phyloP scores from a whole-genome alignment of 2,113 vertebrate species.

The Onychostoma macrolepis region DNA sequence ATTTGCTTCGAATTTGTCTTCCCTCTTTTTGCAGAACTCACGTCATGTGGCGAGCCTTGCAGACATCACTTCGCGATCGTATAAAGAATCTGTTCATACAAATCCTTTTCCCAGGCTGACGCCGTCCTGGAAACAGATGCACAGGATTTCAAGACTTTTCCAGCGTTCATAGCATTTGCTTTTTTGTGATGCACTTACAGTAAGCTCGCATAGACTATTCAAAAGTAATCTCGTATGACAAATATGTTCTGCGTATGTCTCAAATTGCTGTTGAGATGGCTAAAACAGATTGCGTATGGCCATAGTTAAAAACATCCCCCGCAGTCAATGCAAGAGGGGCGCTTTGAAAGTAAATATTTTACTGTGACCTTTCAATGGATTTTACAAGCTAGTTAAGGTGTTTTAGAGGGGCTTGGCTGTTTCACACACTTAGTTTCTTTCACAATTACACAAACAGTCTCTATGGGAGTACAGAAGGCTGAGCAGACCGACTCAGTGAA shows the following conservation, averaged over 20 bases:
- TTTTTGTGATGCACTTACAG: neutral
- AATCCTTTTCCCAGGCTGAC: constrained; percentile 34
- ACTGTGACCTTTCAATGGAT: constrained; percentile 43
- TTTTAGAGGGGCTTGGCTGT: constrained; percentile 48
- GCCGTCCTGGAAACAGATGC: constrained; percentile 34
- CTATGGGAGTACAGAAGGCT: constrained; percentile 23
- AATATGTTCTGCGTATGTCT: constrained; percentile 16
- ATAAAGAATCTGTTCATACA: constrained; percentile 12
- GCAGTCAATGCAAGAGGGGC: constrained; percentile 18
- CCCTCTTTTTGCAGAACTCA: neutral
- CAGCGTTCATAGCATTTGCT: neutral
- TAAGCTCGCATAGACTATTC: neutral
- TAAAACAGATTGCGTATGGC: constrained; percentile 50
- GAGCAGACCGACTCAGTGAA: constrained; percentile 21
- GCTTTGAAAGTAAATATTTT: constrained; percentile 50
- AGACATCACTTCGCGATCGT: constrained; percentile 3
- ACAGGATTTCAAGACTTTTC: constrained; percentile 20
- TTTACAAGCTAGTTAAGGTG: constrained; percentile 54
- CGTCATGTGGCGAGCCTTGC: constrained; percentile 9
- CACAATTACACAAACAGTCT: constrained; percentile 44
- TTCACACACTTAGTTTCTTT: constrained; percentile 36
- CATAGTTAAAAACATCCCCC: constrained; percentile 48
- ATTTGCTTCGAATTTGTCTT: constrained; percentile 23
- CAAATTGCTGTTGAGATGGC: constrained; percentile 42
- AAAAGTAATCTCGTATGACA: constrained; percentile 13